phyloP scores from a whole-genome alignment of 2,113 vertebrate species.

The Aleadryas rufinucha region DNA sequence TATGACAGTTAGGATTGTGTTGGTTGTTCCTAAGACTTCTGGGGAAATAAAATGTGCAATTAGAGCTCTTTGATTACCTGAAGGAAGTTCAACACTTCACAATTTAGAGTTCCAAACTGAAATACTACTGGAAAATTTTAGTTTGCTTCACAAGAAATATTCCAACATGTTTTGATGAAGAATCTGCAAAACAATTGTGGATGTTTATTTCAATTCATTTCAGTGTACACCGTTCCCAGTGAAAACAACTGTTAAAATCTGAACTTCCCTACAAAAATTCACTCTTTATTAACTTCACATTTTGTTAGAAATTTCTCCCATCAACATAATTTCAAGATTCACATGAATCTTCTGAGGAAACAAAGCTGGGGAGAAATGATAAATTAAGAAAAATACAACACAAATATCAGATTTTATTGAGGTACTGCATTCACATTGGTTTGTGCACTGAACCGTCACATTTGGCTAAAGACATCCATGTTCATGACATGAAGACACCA shows the following conservation, averaged over 20 bases:
- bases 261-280: background rate
- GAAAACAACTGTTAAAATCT: background rate
- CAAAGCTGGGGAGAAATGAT: background rate
- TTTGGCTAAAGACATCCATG: background rate
- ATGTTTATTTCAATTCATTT: background rate
- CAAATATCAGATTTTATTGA: conserved; percentile 47
- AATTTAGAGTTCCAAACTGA: background rate
- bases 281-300: background rate
- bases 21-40: background rate
- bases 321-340: background rate
- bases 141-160: background rate
- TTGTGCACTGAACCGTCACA: background rate
- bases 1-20: background rate
- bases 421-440: background rate
- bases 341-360: background rate
- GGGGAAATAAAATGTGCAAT: background rate
- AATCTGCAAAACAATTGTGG: background rate
- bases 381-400: background rate
- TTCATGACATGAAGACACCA: background rate
- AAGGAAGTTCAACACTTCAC: background rate
- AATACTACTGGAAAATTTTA: background rate
- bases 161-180: background rate
- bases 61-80: background rate
- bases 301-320: background rate
- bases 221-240: background rate